A percentile compares a stretch with the other conserved stretches of the same genome.
These are phyloP conservation scores for Apotomis capreana DNA, from an alignment of 2,888 invertebrate species.

Conservation along the genomic window DNA sequence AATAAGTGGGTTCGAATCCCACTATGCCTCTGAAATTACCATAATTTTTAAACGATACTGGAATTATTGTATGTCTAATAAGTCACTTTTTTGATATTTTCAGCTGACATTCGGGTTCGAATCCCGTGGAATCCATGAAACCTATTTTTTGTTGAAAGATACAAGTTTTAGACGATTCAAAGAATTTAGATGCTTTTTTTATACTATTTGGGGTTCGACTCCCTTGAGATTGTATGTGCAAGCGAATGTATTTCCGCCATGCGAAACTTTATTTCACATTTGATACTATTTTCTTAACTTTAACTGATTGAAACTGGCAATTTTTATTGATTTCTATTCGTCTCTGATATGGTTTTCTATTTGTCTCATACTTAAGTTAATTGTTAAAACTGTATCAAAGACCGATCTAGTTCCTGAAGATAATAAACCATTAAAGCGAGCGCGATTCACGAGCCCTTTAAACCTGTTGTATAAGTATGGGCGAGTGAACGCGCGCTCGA, in stretches of 20 bases:
- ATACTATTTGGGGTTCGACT: constrained; percentile 47
- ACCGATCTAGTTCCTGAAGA: constrained; percentile 4
- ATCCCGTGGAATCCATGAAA: constrained; percentile 15
- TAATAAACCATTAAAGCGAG: neutral
- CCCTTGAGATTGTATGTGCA: constrained; percentile 30
- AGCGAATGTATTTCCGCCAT: constrained; percentile 30
- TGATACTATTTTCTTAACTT: neutral
- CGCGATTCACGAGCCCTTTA: neutral
- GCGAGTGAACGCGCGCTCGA: constrained; percentile 40
- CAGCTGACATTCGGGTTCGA: constrained; percentile 40
- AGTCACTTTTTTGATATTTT: constrained; percentile 26
- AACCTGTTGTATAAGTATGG: neutral
- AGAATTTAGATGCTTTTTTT: constrained; percentile 1
- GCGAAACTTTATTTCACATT: constrained; percentile 10
- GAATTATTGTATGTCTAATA: constrained; percentile 14
- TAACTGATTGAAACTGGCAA: constrained; percentile 9
- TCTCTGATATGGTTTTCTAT: constrained; percentile 35
- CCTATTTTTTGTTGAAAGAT: neutral
- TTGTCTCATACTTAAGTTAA: neutral
- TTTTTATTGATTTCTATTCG: neutral
- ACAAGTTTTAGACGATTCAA: neutral
- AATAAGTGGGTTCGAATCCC: constrained; percentile 19
- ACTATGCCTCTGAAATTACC: neutral
- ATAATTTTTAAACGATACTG: neutral
- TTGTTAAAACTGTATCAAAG: constrained; percentile 33